A percentile compares a stretch with the other conserved stretches of the same genome.
Evolutionary conservation across 2,888 invertebrate genomes (phyloP).

Genomic region (Drosophila sordidula): DNA sequence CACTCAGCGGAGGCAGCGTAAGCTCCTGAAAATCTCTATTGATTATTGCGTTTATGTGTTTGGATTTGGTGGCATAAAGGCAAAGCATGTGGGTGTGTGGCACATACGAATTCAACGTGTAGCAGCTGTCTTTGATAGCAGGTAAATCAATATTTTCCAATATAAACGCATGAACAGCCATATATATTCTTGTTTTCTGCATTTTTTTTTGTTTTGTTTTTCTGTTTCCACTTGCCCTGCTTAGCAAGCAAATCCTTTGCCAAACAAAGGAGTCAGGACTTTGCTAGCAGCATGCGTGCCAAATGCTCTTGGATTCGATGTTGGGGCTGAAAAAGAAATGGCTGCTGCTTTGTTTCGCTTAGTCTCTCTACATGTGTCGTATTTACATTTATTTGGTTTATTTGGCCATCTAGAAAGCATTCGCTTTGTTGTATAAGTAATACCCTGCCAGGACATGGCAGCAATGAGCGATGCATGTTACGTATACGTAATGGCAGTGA

Average conservation of each 20-base stretch:
- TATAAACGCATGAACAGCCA: conserved; percentile 69
- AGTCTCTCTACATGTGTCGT: conserved; percentile 10
- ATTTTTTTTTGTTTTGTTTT: conserved; percentile 6
- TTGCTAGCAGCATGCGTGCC: conserved; percentile 47
- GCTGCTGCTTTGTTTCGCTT: conserved; percentile 39
- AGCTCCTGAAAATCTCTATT: conserved; percentile 68
- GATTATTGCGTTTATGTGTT: conserved; percentile 71
- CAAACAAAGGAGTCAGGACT: conserved; percentile 54
- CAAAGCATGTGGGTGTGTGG: conserved; percentile 17
- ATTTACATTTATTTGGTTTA: conserved; percentile 53
- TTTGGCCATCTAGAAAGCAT: conserved; percentile 41
- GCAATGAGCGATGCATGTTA: conserved; percentile 21
- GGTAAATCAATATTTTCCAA: conserved; percentile 81
- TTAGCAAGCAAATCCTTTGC: conserved; percentile 48
- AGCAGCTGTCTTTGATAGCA: conserved; percentile 76
- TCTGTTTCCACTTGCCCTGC: conserved; percentile 21
- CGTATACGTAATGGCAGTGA: conserved; percentile 7
- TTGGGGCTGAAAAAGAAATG: conserved; percentile 35
- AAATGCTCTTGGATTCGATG: conserved; percentile 41
- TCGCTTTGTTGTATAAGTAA: conserved; percentile 28
- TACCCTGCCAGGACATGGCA: conserved; percentile 21
- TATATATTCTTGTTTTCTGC: conserved; percentile 13
- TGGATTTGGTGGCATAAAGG: conserved; percentile 37
- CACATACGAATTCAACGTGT: conserved; percentile 41
- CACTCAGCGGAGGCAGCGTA: conserved; percentile 23